A percentile compares a stretch with the other conserved stretches of the same genome.
phyloP scores from a whole-genome alignment of 2,888 invertebrate genomes.

The Cylindroiulus punctatus region DNA sequence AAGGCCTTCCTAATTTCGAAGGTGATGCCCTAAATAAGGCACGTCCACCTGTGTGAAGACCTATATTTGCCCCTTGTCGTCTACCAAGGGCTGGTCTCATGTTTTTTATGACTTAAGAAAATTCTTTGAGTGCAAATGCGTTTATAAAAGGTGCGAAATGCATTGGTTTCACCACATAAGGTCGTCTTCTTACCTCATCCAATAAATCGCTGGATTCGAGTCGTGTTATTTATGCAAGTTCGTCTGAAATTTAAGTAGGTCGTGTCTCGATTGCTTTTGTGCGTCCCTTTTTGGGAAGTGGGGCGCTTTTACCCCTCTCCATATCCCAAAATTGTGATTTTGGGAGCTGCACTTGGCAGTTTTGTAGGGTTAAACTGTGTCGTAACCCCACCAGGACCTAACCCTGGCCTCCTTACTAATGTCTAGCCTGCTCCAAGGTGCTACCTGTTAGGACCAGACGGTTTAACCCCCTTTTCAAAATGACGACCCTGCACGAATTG shows the following conservation, averaged over 20 bases:
- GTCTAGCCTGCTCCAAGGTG: conserved; percentile 22
- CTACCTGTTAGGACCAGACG: conserved; percentile 34
- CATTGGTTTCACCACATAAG: background rate
- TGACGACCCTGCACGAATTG: background rate
- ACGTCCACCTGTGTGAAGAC: background rate
- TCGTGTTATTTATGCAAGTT: background rate
- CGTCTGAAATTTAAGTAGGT: background rate
- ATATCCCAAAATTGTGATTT: background rate
- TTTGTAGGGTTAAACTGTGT: background rate
- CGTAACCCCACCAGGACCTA: background rate
- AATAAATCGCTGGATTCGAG: background rate
- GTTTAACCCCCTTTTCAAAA: background rate
- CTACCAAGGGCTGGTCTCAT: background rate
- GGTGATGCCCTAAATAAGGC: too few relatives aligned
- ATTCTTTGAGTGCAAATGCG: background rate
- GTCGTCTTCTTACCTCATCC: background rate
- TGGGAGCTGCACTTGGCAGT: background rate
- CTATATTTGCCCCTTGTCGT: background rate
- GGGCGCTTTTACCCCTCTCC: conserved; percentile 37
- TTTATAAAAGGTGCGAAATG: background rate
- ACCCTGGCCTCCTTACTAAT: background rate
- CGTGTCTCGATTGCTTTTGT: conserved; percentile 1
- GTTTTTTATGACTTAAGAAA: background rate
- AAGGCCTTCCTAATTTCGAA: too few relatives aligned
- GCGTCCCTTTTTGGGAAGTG: background rate